A percentile compares a stretch with the other conserved stretches of the same genome.
phyloP scores from a whole-genome alignment of 2,888 invertebrate species.

The Eristalinus aeneus region DNA sequence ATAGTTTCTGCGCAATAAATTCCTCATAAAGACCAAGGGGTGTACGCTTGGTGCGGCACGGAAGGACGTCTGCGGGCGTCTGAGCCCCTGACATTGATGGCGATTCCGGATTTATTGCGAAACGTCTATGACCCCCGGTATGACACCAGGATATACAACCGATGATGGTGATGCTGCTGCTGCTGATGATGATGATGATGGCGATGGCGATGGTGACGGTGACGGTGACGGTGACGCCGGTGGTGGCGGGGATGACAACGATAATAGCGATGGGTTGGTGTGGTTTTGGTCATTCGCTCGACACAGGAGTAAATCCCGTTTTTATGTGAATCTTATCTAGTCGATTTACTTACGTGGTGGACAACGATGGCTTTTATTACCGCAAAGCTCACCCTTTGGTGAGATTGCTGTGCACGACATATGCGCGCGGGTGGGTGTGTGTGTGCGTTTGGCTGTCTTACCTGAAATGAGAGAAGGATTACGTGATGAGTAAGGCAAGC shows the following conservation, averaged over 20 bases:
- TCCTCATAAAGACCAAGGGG: slow-evolving; percentile 35
- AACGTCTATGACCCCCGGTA: slow-evolving; percentile 12
- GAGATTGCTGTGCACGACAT: not conserved
- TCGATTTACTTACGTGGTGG: slow-evolving; percentile 36
- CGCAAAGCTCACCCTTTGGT: not conserved
- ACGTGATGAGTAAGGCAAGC: not conserved
- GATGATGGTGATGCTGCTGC: not conserved
- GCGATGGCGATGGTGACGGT: not conserved
- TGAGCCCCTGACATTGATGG: slow-evolving; percentile 47
- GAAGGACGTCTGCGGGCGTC: slow-evolving; percentile 12
- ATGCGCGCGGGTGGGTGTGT: not conserved
- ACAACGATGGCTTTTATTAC: not conserved
- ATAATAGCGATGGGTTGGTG: not conserved
- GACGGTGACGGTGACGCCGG: not conserved
- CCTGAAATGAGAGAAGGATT: slow-evolving; percentile 34
- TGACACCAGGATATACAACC: not conserved
- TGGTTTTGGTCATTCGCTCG: not conserved
- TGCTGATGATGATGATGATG: not conserved
- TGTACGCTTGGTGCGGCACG: not conserved
- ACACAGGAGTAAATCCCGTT: slow-evolving; percentile 21
- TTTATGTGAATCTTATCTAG: slow-evolving; percentile 56
- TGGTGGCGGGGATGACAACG: not conserved
- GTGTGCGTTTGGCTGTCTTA: not conserved
- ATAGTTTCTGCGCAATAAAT: slow-evolving; percentile 51
- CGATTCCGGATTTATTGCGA: slow-evolving; percentile 43